Conservation (phyloP, 2,888 invertebrate species). For the Dusona sp. region DNA sequence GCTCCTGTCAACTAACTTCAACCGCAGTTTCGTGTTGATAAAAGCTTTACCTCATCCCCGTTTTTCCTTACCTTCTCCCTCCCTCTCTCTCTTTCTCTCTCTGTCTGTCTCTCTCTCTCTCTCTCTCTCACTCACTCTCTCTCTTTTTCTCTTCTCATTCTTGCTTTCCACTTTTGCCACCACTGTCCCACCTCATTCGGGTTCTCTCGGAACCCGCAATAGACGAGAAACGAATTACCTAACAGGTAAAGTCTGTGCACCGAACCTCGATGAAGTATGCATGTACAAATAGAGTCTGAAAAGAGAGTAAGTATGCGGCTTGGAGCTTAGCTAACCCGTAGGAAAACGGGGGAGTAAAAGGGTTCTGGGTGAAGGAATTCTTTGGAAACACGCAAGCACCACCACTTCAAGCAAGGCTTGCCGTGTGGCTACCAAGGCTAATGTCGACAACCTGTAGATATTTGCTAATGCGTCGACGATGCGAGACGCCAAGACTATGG, state of each 20-base stretch:
- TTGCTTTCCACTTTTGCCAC: not conserved
- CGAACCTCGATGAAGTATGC: conserved; percentile 45
- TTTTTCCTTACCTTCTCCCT: conserved; percentile 1
- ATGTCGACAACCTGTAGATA: conserved; percentile 72
- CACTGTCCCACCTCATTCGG: not conserved
- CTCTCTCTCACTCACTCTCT: conserved; percentile 11
- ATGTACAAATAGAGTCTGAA: conserved; percentile 36
- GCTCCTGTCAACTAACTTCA: conserved; percentile 24
- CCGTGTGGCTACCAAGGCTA: conserved; percentile 50
- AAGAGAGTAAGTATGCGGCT: conserved; percentile 33
- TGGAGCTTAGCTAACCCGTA: conserved; percentile 47
- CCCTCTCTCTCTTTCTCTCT: not conserved
- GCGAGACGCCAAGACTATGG: conserved; percentile 30
- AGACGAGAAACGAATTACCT: conserved; percentile 67
- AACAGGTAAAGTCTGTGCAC: conserved; percentile 60
- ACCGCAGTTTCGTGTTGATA: conserved; percentile 45
- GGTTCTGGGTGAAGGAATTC: conserved; percentile 25
- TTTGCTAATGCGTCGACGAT: conserved; percentile 68
- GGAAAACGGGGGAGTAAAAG: not conserved
- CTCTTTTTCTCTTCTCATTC: not conserved
- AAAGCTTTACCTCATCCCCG: conserved; percentile 24
- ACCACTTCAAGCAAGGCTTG: conserved; percentile 34
- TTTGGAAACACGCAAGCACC: conserved; percentile 49
- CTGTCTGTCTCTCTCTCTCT: not conserved
- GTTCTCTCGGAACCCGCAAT: conserved; percentile 51